Evolutionary conservation across 2,113 vertebrate genomes (phyloP).

Genomic region (Ceuthmochares aereus): DNA sequence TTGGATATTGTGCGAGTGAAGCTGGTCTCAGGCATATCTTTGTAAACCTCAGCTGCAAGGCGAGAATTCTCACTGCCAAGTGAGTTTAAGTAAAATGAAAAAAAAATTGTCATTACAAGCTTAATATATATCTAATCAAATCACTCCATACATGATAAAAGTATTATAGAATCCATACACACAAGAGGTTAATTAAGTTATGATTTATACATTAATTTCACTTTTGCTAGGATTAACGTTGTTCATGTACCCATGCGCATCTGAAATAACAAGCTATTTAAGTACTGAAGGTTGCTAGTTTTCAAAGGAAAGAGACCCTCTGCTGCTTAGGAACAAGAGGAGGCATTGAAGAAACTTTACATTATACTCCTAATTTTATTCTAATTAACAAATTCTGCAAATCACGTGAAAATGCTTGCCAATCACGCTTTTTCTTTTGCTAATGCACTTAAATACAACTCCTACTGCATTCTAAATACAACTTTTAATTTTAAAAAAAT

Average conservation of each 20-base stretch:
- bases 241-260: not conserved
- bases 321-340: not conserved
- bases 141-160: not conserved
- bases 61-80: slow-evolving; percentile 88
- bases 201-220: not conserved
- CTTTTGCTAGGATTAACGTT: not conserved
- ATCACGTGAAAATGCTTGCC: not conserved
- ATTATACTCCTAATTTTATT: not conserved
- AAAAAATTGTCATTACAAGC: not conserved
- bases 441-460: not conserved
- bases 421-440: not conserved
- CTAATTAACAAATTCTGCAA: not conserved
- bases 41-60: slow-evolving; percentile 96
- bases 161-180: not conserved
- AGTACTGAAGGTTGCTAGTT: not conserved
- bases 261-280: not conserved
- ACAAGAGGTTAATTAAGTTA: not conserved
- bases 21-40: slow-evolving; percentile 99
- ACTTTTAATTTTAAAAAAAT: not conserved
- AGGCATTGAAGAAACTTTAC: not conserved
- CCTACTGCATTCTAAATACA: too few relatives aligned
- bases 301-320: not conserved
- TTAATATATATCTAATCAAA: not conserved
- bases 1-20: slow-evolving; percentile 98
- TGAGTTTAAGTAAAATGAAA: not conserved